Conservation (phyloP, 2,888 invertebrate species). For the Temnothorax ravouxi region DNA sequence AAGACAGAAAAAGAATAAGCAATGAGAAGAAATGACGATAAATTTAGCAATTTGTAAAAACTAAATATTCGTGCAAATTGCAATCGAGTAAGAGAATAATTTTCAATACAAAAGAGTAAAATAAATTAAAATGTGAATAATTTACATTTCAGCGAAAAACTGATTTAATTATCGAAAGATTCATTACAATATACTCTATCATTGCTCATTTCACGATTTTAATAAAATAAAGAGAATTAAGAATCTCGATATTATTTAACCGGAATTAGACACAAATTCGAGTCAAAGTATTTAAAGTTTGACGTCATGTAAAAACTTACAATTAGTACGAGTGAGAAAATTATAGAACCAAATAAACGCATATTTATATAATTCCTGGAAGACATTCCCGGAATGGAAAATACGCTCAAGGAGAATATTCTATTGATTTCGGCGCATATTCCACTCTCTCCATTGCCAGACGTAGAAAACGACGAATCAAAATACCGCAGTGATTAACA, state of each 20-base stretch:
- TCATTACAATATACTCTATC: background rate
- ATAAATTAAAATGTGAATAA: background rate
- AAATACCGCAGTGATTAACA: slow-evolving; percentile 30
- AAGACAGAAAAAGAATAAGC: background rate
- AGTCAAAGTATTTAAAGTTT: slow-evolving; percentile 7
- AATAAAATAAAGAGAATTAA: slow-evolving; percentile 16
- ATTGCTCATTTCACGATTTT: slow-evolving; percentile 4
- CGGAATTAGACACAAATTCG: background rate
- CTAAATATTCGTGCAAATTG: background rate
- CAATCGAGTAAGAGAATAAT: background rate
- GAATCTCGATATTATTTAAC: slow-evolving; percentile 11
- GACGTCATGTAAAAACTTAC: slow-evolving; percentile 18
- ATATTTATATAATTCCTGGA: slow-evolving; percentile 4
- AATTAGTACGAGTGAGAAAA: background rate
- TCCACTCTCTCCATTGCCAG: slow-evolving; percentile 6
- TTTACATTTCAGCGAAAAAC: slow-evolving; percentile 11
- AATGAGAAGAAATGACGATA: background rate
- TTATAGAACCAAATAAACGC: slow-evolving; percentile 6
- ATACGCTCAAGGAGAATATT: slow-evolving; percentile 2
- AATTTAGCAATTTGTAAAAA: slow-evolving; percentile 20
- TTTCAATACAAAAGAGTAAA: background rate
- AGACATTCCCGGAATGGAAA: background rate
- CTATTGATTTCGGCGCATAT: background rate
- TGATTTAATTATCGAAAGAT: background rate
- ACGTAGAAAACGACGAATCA: slow-evolving; percentile 43